Conservation (phyloP, 1,140 invertebrate genomes). For the Eurytemora carolleeae region DNA sequence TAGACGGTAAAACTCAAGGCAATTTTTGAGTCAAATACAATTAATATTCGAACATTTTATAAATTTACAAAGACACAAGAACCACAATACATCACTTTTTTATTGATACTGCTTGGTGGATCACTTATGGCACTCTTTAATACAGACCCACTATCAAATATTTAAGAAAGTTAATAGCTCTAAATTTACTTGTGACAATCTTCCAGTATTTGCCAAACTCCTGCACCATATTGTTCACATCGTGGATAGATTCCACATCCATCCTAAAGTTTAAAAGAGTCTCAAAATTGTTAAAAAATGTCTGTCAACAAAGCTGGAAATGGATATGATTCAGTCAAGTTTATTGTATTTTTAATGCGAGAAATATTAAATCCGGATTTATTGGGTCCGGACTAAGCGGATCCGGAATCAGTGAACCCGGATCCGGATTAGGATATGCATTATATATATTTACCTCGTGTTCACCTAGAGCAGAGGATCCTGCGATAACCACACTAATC, state of each 20-base stretch:
- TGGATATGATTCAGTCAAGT: too few relatives aligned
- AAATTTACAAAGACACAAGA: not conserved
- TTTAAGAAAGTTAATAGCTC: not conserved
- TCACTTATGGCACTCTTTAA: not conserved
- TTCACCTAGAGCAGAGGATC: too few relatives aligned
- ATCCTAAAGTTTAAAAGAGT: too few relatives aligned
- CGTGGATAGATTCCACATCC: not conserved
- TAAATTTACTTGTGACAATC: not conserved
- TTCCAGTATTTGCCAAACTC: not conserved
- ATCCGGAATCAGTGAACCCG: too few relatives aligned
- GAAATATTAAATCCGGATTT: too few relatives aligned
- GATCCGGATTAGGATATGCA: too few relatives aligned
- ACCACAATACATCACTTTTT: not conserved
- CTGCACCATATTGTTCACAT: not conserved
- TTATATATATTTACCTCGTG: too few relatives aligned
- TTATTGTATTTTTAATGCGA: too few relatives aligned
- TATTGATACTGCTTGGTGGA: not conserved
- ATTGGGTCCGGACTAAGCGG: too few relatives aligned
- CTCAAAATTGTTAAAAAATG: too few relatives aligned
- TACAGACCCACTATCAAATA: not conserved
- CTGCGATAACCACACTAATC: too few relatives aligned
- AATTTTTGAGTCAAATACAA: not conserved
- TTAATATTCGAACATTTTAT: not conserved
- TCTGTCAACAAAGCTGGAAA: too few relatives aligned
- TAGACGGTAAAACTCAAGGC: not conserved